These are phyloP conservation scores for Catocala sponsa DNA, from an alignment of 2,888 invertebrate species.

Conservation along the genomic window DNA sequence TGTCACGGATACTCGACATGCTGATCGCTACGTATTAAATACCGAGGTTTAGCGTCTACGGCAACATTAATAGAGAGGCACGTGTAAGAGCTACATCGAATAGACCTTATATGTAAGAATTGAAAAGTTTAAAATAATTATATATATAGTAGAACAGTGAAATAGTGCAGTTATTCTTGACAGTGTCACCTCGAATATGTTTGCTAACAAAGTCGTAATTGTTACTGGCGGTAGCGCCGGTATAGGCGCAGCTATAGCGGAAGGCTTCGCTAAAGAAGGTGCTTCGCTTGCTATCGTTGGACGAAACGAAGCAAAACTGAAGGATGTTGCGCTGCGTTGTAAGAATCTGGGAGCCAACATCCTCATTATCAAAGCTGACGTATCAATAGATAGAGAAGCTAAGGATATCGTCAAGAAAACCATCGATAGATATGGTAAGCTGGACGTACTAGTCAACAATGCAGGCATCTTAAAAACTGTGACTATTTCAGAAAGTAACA, in stretches of 20 bases:
- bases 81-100: no score
- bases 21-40: no score
- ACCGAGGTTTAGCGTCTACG: no score
- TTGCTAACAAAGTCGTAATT: slow-evolving; percentile 62
- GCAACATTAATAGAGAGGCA: no score
- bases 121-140: no score
- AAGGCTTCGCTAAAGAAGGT: slow-evolving; percentile 86
- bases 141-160: no score
- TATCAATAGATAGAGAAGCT: slow-evolving; percentile 51
- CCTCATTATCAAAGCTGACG: slow-evolving; percentile 53
- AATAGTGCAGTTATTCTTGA: no score
- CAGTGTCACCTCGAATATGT: slow-evolving; percentile 46
- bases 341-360: slow-evolving; percentile 36
- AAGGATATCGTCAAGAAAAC: slow-evolving; percentile 47
- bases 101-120: no score
- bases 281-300: slow-evolving; percentile 55
- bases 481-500: slow-evolving; percentile 39
- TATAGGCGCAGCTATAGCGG: slow-evolving; percentile 90
- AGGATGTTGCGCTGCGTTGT: slow-evolving; percentile 40
- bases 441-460: slow-evolving; percentile 63
- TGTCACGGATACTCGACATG: no score
- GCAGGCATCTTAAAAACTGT: slow-evolving; percentile 45
- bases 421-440: slow-evolving; percentile 50
- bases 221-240: slow-evolving; percentile 89
- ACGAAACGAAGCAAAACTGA: slow-evolving; percentile 52